phyloP scores from a whole-genome alignment of 1,140 invertebrate species.

The Nephotettix cincticeps region DNA sequence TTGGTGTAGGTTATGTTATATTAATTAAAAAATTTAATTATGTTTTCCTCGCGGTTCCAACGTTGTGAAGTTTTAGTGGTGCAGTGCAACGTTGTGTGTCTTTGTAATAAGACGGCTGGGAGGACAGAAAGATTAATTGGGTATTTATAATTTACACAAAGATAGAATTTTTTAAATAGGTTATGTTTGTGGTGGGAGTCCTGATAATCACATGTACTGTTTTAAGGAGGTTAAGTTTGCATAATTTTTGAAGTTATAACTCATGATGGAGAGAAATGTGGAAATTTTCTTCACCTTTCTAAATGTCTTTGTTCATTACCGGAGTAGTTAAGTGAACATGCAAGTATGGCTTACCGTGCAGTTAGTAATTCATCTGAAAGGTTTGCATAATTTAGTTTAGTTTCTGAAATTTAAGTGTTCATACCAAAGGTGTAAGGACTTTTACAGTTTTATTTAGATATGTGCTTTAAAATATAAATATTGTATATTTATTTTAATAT shows the following conservation, averaged over 20 bases:
- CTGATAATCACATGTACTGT: no score
- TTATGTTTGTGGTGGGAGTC: neutral
- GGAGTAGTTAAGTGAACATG: no score
- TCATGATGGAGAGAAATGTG: no score
- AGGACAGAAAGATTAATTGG: neutral
- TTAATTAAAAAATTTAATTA: slow-evolving; percentile 14
- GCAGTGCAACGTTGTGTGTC: neutral
- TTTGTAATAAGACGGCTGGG: neutral
- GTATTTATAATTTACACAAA: slow-evolving; percentile 1
- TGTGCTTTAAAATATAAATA: no score
- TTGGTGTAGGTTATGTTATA: slow-evolving; percentile 17
- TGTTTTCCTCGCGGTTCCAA: neutral
- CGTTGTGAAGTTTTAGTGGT: neutral
- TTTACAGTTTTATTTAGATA: no score
- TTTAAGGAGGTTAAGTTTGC: no score
- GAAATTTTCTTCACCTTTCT: no score
- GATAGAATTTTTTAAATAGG: neutral
- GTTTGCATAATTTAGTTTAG: neutral
- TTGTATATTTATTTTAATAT: no score
- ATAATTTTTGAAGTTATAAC: no score
- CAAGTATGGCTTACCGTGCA: neutral
- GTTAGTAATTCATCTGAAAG: neutral
- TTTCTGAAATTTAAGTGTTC: neutral
- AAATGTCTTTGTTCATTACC: no score
- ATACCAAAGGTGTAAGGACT: no score